Evolutionary conservation across 2,113 vertebrate genomes (phyloP).

Genomic region (Halcyon malimbica): DNA sequence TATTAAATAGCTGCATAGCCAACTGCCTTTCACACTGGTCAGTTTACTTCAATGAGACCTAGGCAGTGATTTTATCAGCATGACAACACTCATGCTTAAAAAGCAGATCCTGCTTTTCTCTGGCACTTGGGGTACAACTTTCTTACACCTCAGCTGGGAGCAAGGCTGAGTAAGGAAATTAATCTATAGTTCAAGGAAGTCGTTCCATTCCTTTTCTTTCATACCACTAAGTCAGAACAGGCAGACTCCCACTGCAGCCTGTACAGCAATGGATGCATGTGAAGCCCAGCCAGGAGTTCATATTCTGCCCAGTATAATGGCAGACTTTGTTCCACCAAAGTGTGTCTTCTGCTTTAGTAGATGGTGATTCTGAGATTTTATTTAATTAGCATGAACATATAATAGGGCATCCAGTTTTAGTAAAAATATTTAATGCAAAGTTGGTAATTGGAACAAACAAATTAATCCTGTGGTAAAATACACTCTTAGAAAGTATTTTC

Average conservation of each 20-base stretch:
- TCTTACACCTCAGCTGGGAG: not conserved
- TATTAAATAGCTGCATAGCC: not conserved
- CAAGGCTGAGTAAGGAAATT: not conserved
- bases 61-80: not conserved
- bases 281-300: not conserved
- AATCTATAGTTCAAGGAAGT: not conserved
- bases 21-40: not conserved
- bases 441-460: not conserved
- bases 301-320: not conserved
- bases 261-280: not conserved
- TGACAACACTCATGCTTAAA: not conserved
- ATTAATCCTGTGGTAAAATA: not conserved
- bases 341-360: not conserved
- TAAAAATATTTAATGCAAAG: not conserved
- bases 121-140: not conserved
- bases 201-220: not conserved
- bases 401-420: not conserved
- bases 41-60: not conserved
- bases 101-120: not conserved
- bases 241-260: not conserved
- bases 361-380: not conserved
- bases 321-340: not conserved
- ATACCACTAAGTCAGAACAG: not conserved
- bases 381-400: not conserved
- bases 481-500: not conserved